Evolutionary conservation across 2,888 invertebrate species (phyloP).

Genomic region (Drosophila formosana): DNA sequence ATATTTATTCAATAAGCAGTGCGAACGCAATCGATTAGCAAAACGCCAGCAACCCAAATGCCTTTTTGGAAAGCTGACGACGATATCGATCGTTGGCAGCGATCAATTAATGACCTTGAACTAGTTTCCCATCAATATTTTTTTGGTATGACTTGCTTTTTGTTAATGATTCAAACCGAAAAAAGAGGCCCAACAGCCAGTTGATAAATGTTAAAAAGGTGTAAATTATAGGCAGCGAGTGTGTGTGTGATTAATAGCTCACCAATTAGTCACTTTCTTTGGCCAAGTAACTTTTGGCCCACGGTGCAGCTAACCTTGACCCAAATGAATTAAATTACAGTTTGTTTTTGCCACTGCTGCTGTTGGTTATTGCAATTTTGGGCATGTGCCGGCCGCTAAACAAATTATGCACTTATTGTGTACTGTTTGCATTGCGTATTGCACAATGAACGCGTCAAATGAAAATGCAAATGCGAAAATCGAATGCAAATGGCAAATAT

Average conservation of each 20-base stretch:
- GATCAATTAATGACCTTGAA: conserved; percentile 78
- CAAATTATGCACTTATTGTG: conserved; percentile 18
- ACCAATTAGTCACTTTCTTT: conserved; percentile 66
- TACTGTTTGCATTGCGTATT: conserved; percentile 47
- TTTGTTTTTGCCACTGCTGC: neutral
- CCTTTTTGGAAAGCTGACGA: conserved; percentile 44
- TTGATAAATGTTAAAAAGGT: conserved; percentile 54
- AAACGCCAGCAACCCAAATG: conserved; percentile 33
- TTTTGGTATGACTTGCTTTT: conserved; percentile 47
- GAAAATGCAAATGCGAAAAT: conserved; percentile 40
- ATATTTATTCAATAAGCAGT: conserved; percentile 51
- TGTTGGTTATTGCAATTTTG: conserved; percentile 27
- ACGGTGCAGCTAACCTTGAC: conserved; percentile 73
- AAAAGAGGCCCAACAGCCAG: conserved; percentile 31
- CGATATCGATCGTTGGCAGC: conserved; percentile 33
- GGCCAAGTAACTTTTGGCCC: conserved; percentile 23
- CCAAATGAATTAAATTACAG: conserved; percentile 53
- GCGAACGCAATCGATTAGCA: conserved; percentile 64
- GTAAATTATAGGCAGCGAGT: conserved; percentile 39
- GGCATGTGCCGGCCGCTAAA: conserved; percentile 15
- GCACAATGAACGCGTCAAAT: conserved; percentile 50
- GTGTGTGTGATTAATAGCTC: conserved; percentile 52
- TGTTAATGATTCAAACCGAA: conserved; percentile 42
- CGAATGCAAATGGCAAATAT: conserved; percentile 26
- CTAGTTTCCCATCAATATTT: conserved; percentile 65